These are phyloP conservation scores for Leptothorax acervorum DNA, from an alignment of 2,888 invertebrate genomes.

Conservation along the genomic window DNA sequence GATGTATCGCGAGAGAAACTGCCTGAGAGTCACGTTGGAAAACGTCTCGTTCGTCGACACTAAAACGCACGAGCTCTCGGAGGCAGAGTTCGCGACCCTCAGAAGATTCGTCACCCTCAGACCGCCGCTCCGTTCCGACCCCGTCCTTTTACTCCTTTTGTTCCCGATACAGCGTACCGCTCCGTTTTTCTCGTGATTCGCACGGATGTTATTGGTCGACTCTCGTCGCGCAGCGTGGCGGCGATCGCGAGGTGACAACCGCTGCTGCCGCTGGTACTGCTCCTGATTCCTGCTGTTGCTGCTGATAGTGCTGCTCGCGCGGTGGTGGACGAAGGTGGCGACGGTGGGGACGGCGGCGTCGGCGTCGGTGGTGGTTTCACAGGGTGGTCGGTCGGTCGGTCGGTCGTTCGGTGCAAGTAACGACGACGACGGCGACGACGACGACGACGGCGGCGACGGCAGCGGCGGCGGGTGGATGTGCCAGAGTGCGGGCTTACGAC, in stretches of 20 bases:
- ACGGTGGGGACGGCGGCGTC: slow-evolving; percentile 52
- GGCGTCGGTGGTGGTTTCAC: slow-evolving; percentile 52
- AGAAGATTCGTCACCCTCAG: not conserved
- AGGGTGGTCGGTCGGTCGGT: slow-evolving; percentile 67
- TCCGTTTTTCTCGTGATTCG: slow-evolving; percentile 18
- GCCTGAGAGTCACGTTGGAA: not conserved
- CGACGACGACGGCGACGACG: not conserved
- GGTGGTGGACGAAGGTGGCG: slow-evolving; percentile 48
- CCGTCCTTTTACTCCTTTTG: not conserved
- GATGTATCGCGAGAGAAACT: slow-evolving; percentile 23
- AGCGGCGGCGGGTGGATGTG: slow-evolving; percentile 77
- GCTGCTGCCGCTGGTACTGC: slow-evolving; percentile 60
- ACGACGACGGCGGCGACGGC: slow-evolving; percentile 39
- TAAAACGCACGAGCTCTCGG: slow-evolving; percentile 32
- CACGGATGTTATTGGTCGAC: slow-evolving; percentile 31
- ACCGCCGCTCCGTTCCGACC: not conserved
- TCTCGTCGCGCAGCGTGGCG: slow-evolving; percentile 37
- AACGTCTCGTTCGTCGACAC: not conserved
- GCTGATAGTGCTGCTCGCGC: slow-evolving; percentile 59
- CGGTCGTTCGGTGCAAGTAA: slow-evolving; percentile 67
- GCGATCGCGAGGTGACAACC: slow-evolving; percentile 58
- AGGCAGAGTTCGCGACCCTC: not conserved
- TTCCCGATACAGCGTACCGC: not conserved
- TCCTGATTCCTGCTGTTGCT: slow-evolving; percentile 57
- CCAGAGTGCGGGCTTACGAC: slow-evolving; percentile 82